phyloP scores from a whole-genome alignment of 2,888 invertebrate genomes.

The Ditula angustiorana region DNA sequence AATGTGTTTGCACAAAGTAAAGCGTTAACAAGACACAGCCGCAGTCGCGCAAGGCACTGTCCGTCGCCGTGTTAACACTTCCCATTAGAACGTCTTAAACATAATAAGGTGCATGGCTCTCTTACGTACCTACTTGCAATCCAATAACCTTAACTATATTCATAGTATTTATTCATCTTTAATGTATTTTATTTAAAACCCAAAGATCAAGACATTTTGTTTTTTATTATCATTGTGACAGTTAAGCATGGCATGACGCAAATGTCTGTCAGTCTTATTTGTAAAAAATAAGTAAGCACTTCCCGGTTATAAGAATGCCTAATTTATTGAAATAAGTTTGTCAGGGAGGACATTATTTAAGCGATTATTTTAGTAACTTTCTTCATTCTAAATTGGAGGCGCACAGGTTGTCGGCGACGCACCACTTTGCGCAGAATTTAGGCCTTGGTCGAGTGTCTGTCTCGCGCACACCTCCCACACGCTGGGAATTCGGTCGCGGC shows the following conservation, averaged over 20 bases:
- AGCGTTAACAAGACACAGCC: conserved; percentile 59
- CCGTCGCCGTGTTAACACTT: conserved; percentile 67
- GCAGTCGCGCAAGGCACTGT: neutral
- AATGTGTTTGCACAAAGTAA: conserved; percentile 53
- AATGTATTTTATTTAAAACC: neutral
- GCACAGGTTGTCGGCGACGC: conserved; percentile 3
- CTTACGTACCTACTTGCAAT: neutral
- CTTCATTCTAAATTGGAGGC: neutral
- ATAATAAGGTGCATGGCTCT: conserved; percentile 1
- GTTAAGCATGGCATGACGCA: no score
- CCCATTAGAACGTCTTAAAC: conserved; percentile 49
- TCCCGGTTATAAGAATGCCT: neutral
- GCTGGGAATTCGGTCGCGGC: conserved; percentile 24
- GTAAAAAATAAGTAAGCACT: neutral
- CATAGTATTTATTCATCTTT: no score
- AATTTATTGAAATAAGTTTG: neutral
- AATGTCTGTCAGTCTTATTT: no score
- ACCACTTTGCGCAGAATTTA: conserved; percentile 59
- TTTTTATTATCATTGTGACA: no score
- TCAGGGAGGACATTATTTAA: neutral
- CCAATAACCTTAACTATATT: neutral
- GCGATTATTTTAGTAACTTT: neutral
- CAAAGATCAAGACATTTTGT: no score
- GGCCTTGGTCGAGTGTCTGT: conserved; percentile 55
- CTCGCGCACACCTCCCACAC: conserved; percentile 11